Evolutionary conservation across 2,113 vertebrate species (phyloP), one percentile per base, ranked within the genome.

Genomic region (Murina feae): DNA sequence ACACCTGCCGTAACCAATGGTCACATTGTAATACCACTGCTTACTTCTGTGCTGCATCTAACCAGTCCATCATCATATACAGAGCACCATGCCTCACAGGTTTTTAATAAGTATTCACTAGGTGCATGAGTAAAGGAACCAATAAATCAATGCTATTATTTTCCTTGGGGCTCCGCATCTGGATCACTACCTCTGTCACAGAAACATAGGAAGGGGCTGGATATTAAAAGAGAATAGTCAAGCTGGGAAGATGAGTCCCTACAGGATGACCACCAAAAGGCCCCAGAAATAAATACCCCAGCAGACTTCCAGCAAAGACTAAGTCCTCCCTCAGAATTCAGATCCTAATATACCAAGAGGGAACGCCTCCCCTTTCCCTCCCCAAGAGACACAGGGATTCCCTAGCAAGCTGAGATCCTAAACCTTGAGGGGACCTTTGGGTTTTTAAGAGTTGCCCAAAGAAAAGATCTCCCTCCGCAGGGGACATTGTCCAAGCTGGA

Each of bases 81-180:
- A 94, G n/a, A 91, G n/a, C 60, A 82, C 51, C 69, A n/a, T 12
- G 32, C 17, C 69, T 51, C 28, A 1, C 25, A 93, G 69, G 21
- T 49, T 95, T 80, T 90, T 91, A 72, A 72, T 87, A 94, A 89
- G 47, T 51, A 58, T 30, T 93, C 80, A 91, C 39, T 23, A 53
- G 55, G 78, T 89, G 68, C 93, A 83, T 69, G 11, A 78, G 44
- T 17, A 55, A 71, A 89, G 17, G 20, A 87, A 93, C 93, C 83
- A 65, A 95, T 79, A 91, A 44, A 35, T 47, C 65, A 49, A 35
- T 5, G 0, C 66, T 69, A 79, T 20, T 89, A n/a, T 68, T 81
- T 93, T 87, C 84, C 60, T 87, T 1, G 0, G 65, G 86, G 39
- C 30, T 81, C 53, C 0, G 0, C 63, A 51, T 81, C 49, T 25